Percentiles rank a stretch among this genome's conserved stretches.
Evolutionary conservation across 2,797 vertebrate species (phyloP).

Genomic region (Argentina silus): DNA sequence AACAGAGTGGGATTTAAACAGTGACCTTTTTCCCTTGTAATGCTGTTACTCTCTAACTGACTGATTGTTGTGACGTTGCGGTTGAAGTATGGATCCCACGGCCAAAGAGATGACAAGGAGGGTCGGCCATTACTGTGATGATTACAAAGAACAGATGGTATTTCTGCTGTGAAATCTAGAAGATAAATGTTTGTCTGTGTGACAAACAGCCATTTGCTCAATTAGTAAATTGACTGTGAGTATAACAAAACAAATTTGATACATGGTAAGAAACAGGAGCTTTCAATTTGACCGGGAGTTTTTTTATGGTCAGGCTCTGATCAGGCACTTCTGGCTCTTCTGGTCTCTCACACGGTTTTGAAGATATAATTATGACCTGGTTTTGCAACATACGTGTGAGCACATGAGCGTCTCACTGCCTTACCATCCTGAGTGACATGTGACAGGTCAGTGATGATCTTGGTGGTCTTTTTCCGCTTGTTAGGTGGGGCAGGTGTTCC

Average conservation of each 20-base stretch:
- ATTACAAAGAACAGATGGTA: constrained; percentile 39
- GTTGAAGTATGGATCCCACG: constrained; percentile 16
- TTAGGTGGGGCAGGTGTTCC: constrained; percentile 91
- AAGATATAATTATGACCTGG: background rate
- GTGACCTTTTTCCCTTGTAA: background rate
- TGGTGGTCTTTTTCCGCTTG: constrained; percentile 94
- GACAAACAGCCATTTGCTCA: background rate
- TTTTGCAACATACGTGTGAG: background rate
- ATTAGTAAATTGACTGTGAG: too few relatives aligned
- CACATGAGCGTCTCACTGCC: constrained; percentile 31
- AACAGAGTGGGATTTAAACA: background rate
- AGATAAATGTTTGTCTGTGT: constrained; percentile 27
- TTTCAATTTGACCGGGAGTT: too few relatives aligned
- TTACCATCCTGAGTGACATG: constrained; percentile 83
- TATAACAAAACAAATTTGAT: too few relatives aligned
- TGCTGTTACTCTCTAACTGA: background rate
- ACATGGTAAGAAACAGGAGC: too few relatives aligned
- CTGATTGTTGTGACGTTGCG: background rate
- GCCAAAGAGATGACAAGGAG: constrained; percentile 22
- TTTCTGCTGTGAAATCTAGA: constrained; percentile 40
- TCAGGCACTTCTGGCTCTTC: too few relatives aligned
- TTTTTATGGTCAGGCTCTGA: too few relatives aligned
- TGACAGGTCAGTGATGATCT: constrained; percentile 88
- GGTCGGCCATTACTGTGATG: constrained; percentile 28
- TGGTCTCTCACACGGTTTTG: background rate